Percentiles rank a stretch among this genome's conserved stretches.
Conservation (phyloP, 1,140 invertebrate genomes). For the Drosophila burlai region DNA sequence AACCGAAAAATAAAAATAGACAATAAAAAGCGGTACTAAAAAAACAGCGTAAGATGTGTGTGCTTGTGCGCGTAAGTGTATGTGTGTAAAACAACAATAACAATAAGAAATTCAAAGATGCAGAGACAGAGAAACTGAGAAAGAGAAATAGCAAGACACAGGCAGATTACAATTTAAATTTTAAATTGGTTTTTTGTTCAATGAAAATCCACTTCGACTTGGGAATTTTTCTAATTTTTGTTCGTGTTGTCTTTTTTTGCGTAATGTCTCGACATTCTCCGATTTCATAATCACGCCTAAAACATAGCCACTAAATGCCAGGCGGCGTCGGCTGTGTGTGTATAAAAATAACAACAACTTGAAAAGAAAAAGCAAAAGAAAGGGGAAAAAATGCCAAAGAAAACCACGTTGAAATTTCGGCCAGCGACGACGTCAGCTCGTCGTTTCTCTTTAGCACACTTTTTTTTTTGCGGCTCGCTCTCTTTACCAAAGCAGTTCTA, state of each 20-base stretch:
- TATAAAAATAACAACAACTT: slow-evolving; percentile 50
- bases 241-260: slow-evolving; percentile 7
- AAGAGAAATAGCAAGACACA: slow-evolving; percentile 21
- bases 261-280: slow-evolving; percentile 35
- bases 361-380: slow-evolving; percentile 24
- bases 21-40: slow-evolving; percentile 4
- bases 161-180: slow-evolving; percentile 29
- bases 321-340: slow-evolving; percentile 15
- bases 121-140: slow-evolving; percentile 14
- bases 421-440: slow-evolving; percentile 27
- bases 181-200: slow-evolving; percentile 44
- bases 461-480: neutral
- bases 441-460: slow-evolving; percentile 18
- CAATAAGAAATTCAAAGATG: slow-evolving; percentile 33
- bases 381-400: slow-evolving; percentile 41
- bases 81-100: slow-evolving; percentile 41
- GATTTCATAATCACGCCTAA: slow-evolving; percentile 61
- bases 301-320: slow-evolving; percentile 48
- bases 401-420: slow-evolving; percentile 73
- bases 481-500: slow-evolving; percentile 32
- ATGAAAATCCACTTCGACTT: slow-evolving; percentile 28
- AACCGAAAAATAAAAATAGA: slow-evolving; percentile 12
- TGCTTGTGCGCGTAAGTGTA: neutral
- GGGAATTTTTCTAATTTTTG: neutral
- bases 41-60: slow-evolving; percentile 19